Evolutionary conservation across 2,888 invertebrate genomes (phyloP).

Genomic region (Frankliniella intonsa): DNA sequence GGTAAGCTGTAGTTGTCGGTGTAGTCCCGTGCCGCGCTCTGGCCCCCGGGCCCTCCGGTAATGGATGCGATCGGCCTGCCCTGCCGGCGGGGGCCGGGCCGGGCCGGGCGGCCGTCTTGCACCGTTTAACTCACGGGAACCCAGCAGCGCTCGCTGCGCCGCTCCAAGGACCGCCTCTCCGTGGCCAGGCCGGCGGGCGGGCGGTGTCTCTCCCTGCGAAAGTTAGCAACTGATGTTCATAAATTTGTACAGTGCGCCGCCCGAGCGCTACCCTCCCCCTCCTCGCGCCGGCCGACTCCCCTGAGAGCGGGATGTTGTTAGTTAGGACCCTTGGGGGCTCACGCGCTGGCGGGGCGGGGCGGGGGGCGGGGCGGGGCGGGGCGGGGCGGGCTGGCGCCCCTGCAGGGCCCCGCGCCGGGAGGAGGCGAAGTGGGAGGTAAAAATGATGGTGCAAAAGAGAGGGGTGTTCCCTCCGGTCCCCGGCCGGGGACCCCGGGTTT

Average conservation of each 20-base stretch:
- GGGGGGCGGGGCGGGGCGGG: neutral
- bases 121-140: constrained; percentile 7
- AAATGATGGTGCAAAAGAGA: neutral
- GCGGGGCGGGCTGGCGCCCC: neutral
- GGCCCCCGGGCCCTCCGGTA: no score
- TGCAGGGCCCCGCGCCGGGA: no score
- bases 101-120: neutral
- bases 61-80: no score
- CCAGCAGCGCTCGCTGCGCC: neutral
- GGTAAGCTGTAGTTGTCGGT: no score
- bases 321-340: constrained; percentile 1
- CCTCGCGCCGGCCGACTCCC: neutral
- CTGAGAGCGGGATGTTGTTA: constrained; percentile 10
- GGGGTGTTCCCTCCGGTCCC: neutral
- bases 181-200: no score
- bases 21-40: no score
- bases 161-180: neutral
- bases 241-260: neutral
- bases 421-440: neutral
- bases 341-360: neutral
- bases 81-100: no score
- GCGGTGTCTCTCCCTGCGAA: neutral
- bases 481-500: neutral
- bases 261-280: neutral
- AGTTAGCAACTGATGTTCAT: constrained; percentile 26